phyloP scores from a whole-genome alignment of 1,140 invertebrate genomes.

The Caenorhabditis remanei region DNA sequence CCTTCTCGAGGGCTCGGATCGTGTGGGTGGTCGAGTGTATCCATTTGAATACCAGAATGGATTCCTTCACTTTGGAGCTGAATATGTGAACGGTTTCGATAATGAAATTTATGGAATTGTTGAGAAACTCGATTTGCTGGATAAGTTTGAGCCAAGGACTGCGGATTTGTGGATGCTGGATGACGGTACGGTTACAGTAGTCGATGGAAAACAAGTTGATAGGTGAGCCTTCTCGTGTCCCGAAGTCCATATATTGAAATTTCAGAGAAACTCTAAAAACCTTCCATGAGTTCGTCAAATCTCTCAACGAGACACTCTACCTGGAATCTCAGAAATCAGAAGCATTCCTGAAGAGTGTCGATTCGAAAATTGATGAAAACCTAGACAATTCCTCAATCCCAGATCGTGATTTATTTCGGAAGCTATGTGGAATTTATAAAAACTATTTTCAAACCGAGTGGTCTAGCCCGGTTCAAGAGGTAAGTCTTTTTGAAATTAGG shows the following conservation, averaged over 20 bases:
- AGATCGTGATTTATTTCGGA: not conserved
- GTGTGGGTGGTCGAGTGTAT: constrained; percentile 53
- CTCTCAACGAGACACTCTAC: not conserved
- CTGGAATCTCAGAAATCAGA: not conserved
- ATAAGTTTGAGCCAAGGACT: not conserved
- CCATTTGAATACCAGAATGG: constrained; percentile 24
- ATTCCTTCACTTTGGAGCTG: constrained; percentile 49
- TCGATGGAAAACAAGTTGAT: not conserved
- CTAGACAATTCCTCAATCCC: not conserved
- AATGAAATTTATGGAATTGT: constrained; percentile 53
- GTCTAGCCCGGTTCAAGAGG: constrained; percentile 54
- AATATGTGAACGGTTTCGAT: constrained; percentile 54
- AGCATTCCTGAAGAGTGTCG: not conserved
- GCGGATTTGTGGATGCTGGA: constrained; percentile 16
- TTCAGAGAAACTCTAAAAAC: constrained; percentile 17
- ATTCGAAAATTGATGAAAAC: not conserved
- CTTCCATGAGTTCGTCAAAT: not conserved
- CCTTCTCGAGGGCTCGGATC: constrained; percentile 32
- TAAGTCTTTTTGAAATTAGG: not conserved
- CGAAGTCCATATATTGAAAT: not conserved
- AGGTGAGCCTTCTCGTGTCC: not conserved
- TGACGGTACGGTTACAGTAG: not conserved
- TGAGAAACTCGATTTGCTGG: not conserved
- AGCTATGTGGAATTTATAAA: constrained; percentile 14
- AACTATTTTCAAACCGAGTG: constrained; percentile 57